Evolutionary conservation across 2,888 invertebrate genomes (phyloP).

Genomic region (Exocentrus adspersus): DNA sequence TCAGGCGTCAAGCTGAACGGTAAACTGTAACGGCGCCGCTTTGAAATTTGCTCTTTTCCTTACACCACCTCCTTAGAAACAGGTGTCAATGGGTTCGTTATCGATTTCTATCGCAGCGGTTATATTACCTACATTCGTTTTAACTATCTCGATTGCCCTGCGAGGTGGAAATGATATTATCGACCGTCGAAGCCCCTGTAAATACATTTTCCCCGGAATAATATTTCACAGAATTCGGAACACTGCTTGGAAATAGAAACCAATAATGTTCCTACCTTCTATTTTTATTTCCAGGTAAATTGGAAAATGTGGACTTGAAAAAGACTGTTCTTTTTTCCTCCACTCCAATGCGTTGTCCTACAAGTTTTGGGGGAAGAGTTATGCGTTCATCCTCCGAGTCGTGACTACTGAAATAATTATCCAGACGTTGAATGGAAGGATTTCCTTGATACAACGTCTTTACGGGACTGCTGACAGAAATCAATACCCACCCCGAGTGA

Average conservation of each 20-base stretch:
- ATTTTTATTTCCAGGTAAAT: too few relatives aligned
- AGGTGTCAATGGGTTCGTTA: neutral
- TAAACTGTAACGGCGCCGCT: neutral
- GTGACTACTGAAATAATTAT: constrained; percentile 12
- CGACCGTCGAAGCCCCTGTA: neutral
- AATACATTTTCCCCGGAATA: neutral
- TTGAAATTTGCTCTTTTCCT: neutral
- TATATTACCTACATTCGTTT: neutral
- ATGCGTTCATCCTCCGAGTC: too few relatives aligned
- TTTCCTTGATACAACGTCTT: constrained; percentile 34
- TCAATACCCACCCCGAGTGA: constrained; percentile 41
- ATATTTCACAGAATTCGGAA: neutral
- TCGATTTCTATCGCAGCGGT: neutral
- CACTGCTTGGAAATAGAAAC: neutral
- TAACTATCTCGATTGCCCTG: neutral
- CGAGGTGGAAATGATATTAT: neutral
- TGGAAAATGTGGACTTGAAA: too few relatives aligned
- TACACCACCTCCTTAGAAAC: neutral
- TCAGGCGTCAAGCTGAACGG: neutral
- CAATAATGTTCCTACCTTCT: too few relatives aligned
- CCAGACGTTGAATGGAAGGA: constrained; percentile 11
- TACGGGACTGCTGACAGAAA: constrained; percentile 41
- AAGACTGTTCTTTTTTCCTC: too few relatives aligned
- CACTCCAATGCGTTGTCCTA: too few relatives aligned
- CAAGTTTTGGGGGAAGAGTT: too few relatives aligned